These are phyloP conservation scores for Eospalax fontanierii DNA, from an alignment of 2,797 vertebrate genomes.

Conservation along the genomic window DNA sequence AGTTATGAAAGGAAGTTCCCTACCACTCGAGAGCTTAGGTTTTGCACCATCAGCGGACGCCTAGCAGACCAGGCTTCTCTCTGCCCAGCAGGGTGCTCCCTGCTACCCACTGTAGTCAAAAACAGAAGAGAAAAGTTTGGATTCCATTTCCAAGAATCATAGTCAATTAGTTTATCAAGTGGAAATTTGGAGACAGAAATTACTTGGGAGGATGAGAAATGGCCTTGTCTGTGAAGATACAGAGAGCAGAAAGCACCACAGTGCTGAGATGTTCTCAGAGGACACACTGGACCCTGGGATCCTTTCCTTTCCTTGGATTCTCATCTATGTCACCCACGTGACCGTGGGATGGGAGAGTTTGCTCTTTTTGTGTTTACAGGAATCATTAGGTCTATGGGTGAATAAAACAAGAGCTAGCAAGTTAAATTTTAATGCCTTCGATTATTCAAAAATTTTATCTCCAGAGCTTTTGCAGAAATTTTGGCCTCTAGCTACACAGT, in stretches of 20 bases:
- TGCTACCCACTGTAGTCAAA: background rate
- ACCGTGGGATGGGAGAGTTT: background rate
- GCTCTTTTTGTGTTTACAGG: slow-evolving; percentile 48
- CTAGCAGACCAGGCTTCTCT: background rate
- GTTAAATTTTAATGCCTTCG: slow-evolving; percentile 66
- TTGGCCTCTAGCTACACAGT: slow-evolving; percentile 56
- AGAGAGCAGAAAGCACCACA: background rate
- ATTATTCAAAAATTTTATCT: slow-evolving; percentile 64
- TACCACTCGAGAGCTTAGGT: background rate
- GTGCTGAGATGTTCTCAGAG: background rate
- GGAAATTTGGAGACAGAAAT: background rate
- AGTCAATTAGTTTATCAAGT: background rate
- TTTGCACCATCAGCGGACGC: background rate
- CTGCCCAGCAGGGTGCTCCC: background rate
- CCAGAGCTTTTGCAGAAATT: slow-evolving; percentile 52
- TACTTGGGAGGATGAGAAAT: background rate
- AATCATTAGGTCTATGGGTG: slow-evolving; percentile 32
- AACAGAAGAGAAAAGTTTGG: background rate
- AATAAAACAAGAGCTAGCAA: slow-evolving; percentile 57
- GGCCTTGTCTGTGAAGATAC: background rate
- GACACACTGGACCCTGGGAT: background rate
- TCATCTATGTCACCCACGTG: background rate
- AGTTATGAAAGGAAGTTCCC: background rate
- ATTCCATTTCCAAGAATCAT: slow-evolving; percentile 2
- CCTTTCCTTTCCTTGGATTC: background rate